Conservation (phyloP, 1,140 invertebrate genomes). For the Cylas formicarius region DNA sequence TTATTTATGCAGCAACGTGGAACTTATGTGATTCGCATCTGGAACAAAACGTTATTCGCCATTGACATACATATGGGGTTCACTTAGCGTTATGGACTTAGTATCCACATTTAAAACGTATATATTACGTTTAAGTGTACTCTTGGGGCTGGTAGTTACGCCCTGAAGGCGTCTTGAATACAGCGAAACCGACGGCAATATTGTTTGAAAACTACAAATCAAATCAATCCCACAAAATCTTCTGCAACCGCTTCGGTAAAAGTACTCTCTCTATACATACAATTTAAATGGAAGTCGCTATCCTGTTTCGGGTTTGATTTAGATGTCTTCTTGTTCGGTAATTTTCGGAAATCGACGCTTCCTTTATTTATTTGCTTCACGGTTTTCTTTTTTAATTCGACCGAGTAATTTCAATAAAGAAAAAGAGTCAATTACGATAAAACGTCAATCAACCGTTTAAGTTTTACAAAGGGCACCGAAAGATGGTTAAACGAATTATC, state of each 20-base stretch:
- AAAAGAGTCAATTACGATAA: too few species aligned
- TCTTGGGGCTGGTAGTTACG: conserved; percentile 18
- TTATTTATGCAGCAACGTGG: too few species aligned
- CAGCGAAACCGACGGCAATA: conserved; percentile 17
- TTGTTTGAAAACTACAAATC: conserved; percentile 24
- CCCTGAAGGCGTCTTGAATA: conserved; percentile 14
- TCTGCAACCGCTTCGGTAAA: conserved; percentile 9
- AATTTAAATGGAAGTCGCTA: conserved; percentile 23
- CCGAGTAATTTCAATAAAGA: too few species aligned
- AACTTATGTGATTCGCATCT: not conserved
- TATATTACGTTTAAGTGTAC: conserved; percentile 19
- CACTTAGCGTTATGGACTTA: conserved; percentile 19
- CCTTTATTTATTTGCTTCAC: too few species aligned
- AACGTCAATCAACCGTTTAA: too few species aligned
- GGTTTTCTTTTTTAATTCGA: too few species aligned
- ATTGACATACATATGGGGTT: conserved; percentile 18
- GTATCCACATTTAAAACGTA: conserved; percentile 18
- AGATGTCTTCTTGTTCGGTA: too few species aligned
- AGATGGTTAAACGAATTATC: conserved; percentile 20
- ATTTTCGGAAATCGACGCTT: too few species aligned
- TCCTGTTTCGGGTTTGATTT: too few species aligned
- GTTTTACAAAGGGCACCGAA: conserved; percentile 14
- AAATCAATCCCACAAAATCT: conserved; percentile 23
- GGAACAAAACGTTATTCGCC: conserved; percentile 8
- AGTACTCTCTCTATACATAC: too few species aligned